Base-by-base conservation (phyloP, 2,888 invertebrate genomes). In the Nomada fucata region DNA sequence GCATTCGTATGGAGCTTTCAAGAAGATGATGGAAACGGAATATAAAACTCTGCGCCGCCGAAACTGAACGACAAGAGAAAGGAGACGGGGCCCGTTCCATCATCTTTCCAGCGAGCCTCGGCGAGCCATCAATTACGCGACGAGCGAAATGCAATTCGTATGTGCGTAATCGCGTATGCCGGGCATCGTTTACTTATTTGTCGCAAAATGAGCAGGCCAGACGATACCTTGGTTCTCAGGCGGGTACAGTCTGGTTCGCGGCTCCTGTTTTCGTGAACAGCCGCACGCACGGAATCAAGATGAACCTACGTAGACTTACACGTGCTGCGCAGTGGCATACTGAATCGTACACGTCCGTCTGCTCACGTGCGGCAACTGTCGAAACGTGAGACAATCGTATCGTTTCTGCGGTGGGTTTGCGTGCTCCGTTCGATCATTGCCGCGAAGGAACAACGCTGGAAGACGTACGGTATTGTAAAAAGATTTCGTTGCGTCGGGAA, bases 241-340 rank as follows among this genome's bases (percentile, higher is more conserved):
- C 75, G 76, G 36, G 47, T 70, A 67, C 55, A 65, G 63, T 47
- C 61, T 36, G 52, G 68, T 57, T 44, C 64, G 67, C 65, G 87
- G 82, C 84, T 81, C 70, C 87, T 77, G 72, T 81, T 84, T 86
- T 86, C 72, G 78, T 79, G 85, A 69, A 86, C 82, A 68, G 63
- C 63, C 29, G 67, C 73, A 67, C 83, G 83, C 57, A 76, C 76
- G 74, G 88, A 88, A 88, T 88, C 76, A 77, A 83, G 79, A 88
- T 88, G 80, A 86, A 86, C 79, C 75, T 60, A 67, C 57, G 80
- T 79, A 79, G 78, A 78, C 82, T 77, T 88, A 82, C 86, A 82
- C 84, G 84, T 80, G 87, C 87, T 82, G 67, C 60, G 82, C 76
- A 71, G 74, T 68, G 78, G 76, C 87, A 76, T 73, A 76, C 73